Base-by-base conservation (phyloP, 2,888 invertebrate species). In the Punctoribates punctum region DNA sequence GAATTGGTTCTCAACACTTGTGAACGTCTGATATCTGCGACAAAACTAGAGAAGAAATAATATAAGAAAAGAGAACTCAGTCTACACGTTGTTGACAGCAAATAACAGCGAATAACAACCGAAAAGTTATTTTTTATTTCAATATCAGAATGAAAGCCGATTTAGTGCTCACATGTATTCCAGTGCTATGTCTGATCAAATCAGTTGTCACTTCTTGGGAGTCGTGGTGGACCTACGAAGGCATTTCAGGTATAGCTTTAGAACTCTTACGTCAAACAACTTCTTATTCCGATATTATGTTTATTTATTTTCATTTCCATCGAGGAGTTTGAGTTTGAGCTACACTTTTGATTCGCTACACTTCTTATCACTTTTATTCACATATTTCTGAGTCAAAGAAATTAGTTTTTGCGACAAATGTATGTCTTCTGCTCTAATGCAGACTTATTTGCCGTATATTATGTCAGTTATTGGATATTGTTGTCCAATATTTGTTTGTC, bases 141-240 rank as follows among this genome's bases (percentile, higher is more conserved):
- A n/a, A 38, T 70, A 70, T 42, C 3, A 42, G 70, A 70, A 70
- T 70, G 46, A 70, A 70, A 42, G 70, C 70, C 46, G 70, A 70
- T 70, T 46, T 70, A 42, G 42, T 70, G 38, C 23, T n/a, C 17
- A 70, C 34, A 42, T 70, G 70, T 46, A 1, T 70, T 20, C 46
- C 42, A 42, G 42, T 70, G 70, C 70, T 46, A 70, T 70, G 38
- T 67, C 67, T 67, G n/a, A 67, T 67, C 67, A 67, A 67, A 67
- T 67, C 67, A 73, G 81, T 82, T 73, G 82, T 81, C 13, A 83
- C 82, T 79, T 83, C 82, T 42, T 84, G 76, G 76, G 76, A 76
- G 27, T 73, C 73, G 57, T 76, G 76, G 76, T 76, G 76, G 76
- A 76, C 76, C 42, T 76, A 76, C 48, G 76, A 76, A 65, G 76